These are phyloP conservation scores for Yponomeuta plumbellus DNA, from an alignment of 2,888 invertebrate genomes.

Conservation along the genomic window DNA sequence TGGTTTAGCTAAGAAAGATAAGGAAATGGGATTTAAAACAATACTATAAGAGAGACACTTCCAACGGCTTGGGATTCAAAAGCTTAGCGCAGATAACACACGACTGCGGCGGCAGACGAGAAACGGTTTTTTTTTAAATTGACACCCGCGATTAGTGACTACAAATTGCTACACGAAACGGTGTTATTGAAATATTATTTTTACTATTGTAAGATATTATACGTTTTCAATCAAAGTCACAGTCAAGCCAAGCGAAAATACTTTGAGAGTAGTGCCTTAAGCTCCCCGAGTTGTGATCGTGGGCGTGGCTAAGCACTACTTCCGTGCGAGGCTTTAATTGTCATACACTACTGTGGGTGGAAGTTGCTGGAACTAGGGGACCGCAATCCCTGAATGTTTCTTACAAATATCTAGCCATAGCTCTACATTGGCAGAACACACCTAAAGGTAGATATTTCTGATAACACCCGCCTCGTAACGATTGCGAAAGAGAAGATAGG, in stretches of 20 bases:
- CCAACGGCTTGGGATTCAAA: no score
- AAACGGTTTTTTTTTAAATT: conserved; percentile 1
- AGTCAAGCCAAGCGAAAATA: not conserved
- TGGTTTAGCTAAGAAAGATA: not conserved
- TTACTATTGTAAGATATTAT: not conserved
- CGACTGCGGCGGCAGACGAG: not conserved
- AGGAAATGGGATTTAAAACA: not conserved
- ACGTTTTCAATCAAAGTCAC: not conserved
- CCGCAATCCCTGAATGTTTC: not conserved
- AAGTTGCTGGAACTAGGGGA: conserved; percentile 7
- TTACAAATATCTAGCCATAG: not conserved
- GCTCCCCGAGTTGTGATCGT: conserved; percentile 33
- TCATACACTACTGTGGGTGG: conserved; percentile 7
- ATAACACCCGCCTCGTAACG: conserved; percentile 8
- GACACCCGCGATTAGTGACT: not conserved
- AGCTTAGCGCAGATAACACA: not conserved
- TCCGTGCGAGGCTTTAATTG: conserved; percentile 25
- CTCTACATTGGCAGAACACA: not conserved
- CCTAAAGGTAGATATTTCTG: not conserved
- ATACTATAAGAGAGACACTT: not conserved
- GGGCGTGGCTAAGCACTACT: conserved; percentile 47
- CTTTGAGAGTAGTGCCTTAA: not conserved
- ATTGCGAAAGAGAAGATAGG: conserved; percentile 2
- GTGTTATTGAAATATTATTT: not conserved
- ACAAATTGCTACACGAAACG: not conserved